phyloP scores from a whole-genome alignment of 2,113 vertebrate species.

The Procapra przewalskii region DNA sequence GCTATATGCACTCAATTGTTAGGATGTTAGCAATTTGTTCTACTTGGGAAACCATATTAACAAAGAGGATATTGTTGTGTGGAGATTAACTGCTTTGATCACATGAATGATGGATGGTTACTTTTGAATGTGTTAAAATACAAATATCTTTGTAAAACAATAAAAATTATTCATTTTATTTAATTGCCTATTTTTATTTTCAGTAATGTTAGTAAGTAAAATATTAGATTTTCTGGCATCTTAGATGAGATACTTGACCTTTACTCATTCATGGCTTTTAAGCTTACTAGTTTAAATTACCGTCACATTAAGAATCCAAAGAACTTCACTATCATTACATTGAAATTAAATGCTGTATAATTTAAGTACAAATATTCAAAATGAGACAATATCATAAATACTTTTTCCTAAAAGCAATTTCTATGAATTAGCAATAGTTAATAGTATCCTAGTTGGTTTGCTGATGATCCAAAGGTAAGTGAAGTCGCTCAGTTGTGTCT shows the following conservation, averaged over 20 bases:
- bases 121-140: neutral
- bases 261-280: constrained; percentile 19
- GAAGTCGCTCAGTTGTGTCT: accelerated
- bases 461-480: neutral
- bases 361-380: neutral
- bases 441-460: neutral
- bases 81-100: neutral
- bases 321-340: neutral
- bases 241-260: neutral
- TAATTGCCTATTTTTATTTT: neutral
- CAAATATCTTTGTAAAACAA: neutral
- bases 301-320: neutral
- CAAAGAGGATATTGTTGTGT: neutral
- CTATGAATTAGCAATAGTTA: neutral
- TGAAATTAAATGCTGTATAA: neutral
- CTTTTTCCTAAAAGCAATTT: neutral
- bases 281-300: constrained; percentile 9
- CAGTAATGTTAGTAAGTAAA: neutral
- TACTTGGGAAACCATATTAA: neutral
- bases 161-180: neutral
- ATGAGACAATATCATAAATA: neutral
- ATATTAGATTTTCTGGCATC: neutral
- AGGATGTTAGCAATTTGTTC: neutral
- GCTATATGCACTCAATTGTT: neutral
- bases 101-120: neutral